Percentiles rank a stretch among this genome's conserved stretches.
phyloP scores from a whole-genome alignment of 2,888 invertebrate genomes.

The Gibbula magus region DNA sequence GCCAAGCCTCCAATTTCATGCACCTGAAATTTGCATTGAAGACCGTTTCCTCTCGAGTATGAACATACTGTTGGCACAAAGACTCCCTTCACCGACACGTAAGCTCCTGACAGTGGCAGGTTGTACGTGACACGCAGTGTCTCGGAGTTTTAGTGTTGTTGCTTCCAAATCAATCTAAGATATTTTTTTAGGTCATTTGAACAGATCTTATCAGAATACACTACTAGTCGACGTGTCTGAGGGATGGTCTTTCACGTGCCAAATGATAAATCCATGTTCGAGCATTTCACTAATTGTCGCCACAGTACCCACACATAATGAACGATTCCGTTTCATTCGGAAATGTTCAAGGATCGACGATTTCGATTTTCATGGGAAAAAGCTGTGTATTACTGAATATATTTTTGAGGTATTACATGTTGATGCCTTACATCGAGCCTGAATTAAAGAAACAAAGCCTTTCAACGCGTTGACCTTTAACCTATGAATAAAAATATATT shows the following conservation, averaged over 20 bases:
- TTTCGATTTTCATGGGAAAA: background rate
- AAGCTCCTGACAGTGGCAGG: background rate
- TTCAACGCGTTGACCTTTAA: too few relatives aligned
- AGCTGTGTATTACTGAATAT: background rate
- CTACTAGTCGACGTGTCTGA: background rate
- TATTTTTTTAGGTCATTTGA: background rate
- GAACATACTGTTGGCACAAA: background rate
- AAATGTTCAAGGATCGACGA: background rate
- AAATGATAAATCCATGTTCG: slow-evolving; percentile 4
- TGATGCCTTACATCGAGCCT: background rate
- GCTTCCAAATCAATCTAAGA: background rate
- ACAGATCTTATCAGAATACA: background rate
- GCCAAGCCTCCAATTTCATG: background rate
- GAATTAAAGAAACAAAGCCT: background rate
- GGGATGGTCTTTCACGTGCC: background rate
- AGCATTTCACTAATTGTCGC: background rate
- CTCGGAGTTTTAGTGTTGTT: background rate
- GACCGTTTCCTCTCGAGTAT: background rate
- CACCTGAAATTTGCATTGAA: background rate
- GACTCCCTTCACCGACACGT: background rate
- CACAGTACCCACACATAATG: background rate
- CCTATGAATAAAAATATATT: too few relatives aligned
- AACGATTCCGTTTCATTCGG: background rate
- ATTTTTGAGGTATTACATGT: background rate
- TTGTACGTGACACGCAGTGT: background rate